A percentile compares a stretch with the other conserved stretches of the same genome.
These are phyloP conservation scores for Habroteleia sp. DNA, from an alignment of 2,888 invertebrate genomes.

Conservation along the genomic window DNA sequence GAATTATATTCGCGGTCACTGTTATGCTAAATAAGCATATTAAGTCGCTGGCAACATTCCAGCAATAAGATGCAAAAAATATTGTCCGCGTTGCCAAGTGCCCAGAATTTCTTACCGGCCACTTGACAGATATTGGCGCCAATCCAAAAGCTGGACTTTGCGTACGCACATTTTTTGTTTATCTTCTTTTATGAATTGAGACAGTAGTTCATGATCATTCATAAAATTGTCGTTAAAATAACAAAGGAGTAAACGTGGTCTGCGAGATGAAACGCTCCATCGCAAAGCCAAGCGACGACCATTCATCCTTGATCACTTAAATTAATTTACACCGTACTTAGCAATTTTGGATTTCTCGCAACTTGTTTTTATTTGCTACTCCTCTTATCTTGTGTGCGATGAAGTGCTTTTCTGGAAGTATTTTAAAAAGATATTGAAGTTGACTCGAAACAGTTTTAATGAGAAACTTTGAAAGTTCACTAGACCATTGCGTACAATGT, in stretches of 20 bases:
- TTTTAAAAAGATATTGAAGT: constrained; percentile 7
- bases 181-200: constrained; percentile 30
- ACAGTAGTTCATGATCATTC: constrained; percentile 24
- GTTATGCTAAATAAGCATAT: constrained; percentile 61
- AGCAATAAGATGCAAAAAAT: constrained; percentile 54
- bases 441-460: constrained; percentile 19
- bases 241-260: neutral
- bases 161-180: constrained; percentile 22
- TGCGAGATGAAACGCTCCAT: neutral
- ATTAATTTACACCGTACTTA: neutral
- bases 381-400: neutral
- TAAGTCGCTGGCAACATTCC: constrained; percentile 51
- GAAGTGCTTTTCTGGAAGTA: constrained; percentile 3
- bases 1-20: constrained; percentile 23
- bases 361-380: neutral
- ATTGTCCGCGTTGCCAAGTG: constrained; percentile 50
- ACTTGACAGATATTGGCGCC: constrained; percentile 52
- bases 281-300: neutral
- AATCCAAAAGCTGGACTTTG: constrained; percentile 28
- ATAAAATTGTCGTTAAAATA: constrained; percentile 11
- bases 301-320: constrained; percentile 4
- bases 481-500: constrained; percentile 2
- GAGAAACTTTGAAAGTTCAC: constrained; percentile 9
- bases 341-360: neutral
- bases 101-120: constrained; percentile 54